Evolutionary conservation across 2,888 invertebrate species (phyloP).

Genomic region (Acanthococcus lagerstroemiae): DNA sequence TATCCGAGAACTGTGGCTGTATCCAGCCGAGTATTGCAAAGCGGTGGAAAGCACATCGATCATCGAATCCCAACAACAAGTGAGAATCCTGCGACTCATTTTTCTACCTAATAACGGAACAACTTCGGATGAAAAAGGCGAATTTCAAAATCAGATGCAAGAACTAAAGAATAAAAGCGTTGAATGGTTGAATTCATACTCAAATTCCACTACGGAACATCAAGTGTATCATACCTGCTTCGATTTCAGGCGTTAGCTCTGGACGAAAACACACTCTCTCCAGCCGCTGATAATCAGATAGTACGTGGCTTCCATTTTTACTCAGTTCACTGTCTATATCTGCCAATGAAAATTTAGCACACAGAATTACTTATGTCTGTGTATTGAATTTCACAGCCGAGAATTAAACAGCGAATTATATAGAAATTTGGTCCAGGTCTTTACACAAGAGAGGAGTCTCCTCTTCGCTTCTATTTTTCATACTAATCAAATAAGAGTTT

Average conservation of each 20-base stretch:
- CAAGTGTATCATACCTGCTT: constrained; percentile 54
- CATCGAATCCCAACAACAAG: constrained; percentile 87
- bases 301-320: constrained; percentile 30
- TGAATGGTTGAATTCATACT: too few relatives aligned
- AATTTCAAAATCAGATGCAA: neutral
- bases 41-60: constrained; percentile 76
- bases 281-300: constrained; percentile 64
- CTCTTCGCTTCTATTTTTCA: too few relatives aligned
- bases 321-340: constrained; percentile 32
- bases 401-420: too few relatives aligned
- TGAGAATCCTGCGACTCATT: constrained; percentile 55
- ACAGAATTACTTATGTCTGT: too few relatives aligned
- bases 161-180: too few relatives aligned
- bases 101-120: constrained; percentile 39
- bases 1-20: constrained; percentile 39
- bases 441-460: too few relatives aligned
- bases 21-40: constrained; percentile 45
- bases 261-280: constrained; percentile 63
- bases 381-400: too few relatives aligned
- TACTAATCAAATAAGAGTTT: too few relatives aligned
- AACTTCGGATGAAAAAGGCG: neutral
- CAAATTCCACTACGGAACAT: neutral
- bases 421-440: too few relatives aligned
- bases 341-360: too few relatives aligned
- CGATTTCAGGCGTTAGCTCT: constrained; percentile 59